These are phyloP conservation scores for Toxotes jaculatrix DNA, from an alignment of 2,113 vertebrate genomes.

Conservation along the genomic window DNA sequence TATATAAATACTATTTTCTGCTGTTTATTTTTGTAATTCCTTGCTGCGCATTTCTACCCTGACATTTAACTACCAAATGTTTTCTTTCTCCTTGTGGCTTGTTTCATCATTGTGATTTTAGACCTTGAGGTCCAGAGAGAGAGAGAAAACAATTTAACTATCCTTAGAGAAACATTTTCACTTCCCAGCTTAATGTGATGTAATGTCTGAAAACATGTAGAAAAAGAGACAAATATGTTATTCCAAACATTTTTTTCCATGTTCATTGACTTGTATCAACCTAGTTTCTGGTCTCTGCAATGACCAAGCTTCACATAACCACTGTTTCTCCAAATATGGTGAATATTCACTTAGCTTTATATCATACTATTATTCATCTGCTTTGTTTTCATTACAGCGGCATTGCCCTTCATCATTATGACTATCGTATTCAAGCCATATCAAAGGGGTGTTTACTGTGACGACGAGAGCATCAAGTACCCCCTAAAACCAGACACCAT, in stretches of 20 bases:
- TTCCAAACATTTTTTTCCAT: conserved; percentile 17
- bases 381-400: conserved; percentile 80
- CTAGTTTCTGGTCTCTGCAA: background rate
- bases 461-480: conserved; percentile 92
- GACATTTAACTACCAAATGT: conserved; percentile 40
- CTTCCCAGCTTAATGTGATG: conserved; percentile 54
- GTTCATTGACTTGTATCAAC: conserved; percentile 4
- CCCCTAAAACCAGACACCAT: conserved; percentile 93
- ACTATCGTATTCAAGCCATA: conserved; percentile 89
- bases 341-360: background rate
- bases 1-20: conserved; percentile 44
- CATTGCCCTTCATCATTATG: conserved; percentile 91
- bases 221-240: conserved; percentile 38
- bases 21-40: conserved; percentile 66
- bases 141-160: conserved; percentile 54
- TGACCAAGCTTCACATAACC: too few species aligned
- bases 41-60: conserved; percentile 30
- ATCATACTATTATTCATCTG: background rate
- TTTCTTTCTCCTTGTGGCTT: conserved; percentile 26
- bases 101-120: conserved; percentile 56
- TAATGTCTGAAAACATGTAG: conserved; percentile 59
- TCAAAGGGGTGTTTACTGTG: conserved; percentile 91
- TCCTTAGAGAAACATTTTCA: conserved; percentile 58
- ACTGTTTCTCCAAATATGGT: background rate
- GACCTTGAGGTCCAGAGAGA: conserved; percentile 8